Base-by-base conservation (phyloP, 2,113 vertebrate genomes). In the Gymnarchus niloticus region DNA sequence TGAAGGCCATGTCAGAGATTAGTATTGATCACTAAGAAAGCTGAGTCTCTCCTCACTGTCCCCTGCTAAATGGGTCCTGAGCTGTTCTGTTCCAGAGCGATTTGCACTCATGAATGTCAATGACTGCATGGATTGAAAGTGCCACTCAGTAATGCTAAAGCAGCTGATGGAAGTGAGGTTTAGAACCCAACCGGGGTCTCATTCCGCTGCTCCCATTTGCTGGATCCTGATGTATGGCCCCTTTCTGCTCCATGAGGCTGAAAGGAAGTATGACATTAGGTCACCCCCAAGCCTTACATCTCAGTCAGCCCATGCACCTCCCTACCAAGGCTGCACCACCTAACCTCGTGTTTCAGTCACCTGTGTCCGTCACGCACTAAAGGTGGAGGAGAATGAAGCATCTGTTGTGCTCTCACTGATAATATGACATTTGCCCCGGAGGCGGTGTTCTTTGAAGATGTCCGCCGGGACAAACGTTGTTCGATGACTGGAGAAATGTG, bases 11-110 rank as follows among this genome's bases (percentile, higher is more conserved):
- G 80, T 41, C 80, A 82, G 25, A 54, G 80, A 54, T 25, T 33
- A 82, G 80, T 33, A 54, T 82, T 82, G 46, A 54, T 51, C 37
- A 82, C 25, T 21, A 28, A 82, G 80, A 82, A 82, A 82, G 48
- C 80, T 10, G 25, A 33, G 14, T 52, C 51, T 19, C 9, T 54
- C 44, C 76, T 48, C 76, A 46, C 76, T 48, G 41, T 78, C 76
- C 76, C 21, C 19, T 78, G 25, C 49, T 82, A 48, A 78, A 78
- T 48, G 52, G 49, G n/a, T 8, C 49, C 49, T 52, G 48, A 52
- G 52, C 48, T 81, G 23, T 37, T 28, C 49, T 52, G 28, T 82
- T 54, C 80, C 46, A n/a, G 51, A n/a, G 41, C 25, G 51, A 82
- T 82, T 33, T 82, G 49, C 49, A 51, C 80, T 51, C 49, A 52